Evolutionary conservation across 2,113 vertebrate genomes (phyloP).

Genomic region (Percina caprodes): DNA sequence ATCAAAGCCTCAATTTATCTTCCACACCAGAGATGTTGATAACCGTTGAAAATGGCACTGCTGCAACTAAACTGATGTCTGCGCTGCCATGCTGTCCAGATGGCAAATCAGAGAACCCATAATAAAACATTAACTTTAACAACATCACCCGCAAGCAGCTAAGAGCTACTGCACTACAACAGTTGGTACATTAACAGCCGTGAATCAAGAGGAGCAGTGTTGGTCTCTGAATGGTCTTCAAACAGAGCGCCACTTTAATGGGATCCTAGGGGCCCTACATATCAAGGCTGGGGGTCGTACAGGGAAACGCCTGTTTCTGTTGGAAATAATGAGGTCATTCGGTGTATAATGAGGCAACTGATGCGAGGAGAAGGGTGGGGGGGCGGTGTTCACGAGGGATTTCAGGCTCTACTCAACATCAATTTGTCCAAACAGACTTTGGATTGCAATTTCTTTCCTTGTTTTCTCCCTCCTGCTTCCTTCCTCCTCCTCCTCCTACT

Average conservation of each 20-base stretch:
- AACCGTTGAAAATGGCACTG: constrained; percentile 11
- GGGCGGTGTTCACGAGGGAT: constrained; percentile 34
- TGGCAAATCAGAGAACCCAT: constrained; percentile 67
- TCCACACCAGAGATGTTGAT: constrained; percentile 23
- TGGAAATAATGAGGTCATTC: constrained; percentile 79
- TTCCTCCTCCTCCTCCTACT: constrained; percentile 33
- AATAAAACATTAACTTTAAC: constrained; percentile 77
- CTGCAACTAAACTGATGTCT: constrained; percentile 33
- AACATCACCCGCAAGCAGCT: constrained; percentile 55
- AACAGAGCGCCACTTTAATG: constrained; percentile 67
- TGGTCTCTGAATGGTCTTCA: constrained; percentile 71
- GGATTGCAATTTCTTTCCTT: constrained; percentile 33
- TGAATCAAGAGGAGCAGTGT: constrained; percentile 61
- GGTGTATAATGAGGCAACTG: constrained; percentile 71
- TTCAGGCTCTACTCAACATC: constrained; percentile 65
- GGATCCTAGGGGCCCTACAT: constrained; percentile 67
- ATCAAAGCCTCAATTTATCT: not conserved
- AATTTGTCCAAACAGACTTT: constrained; percentile 64
- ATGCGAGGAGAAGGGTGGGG: constrained; percentile 27
- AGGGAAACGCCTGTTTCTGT: constrained; percentile 69
- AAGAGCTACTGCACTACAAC: constrained; percentile 53
- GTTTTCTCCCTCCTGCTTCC: constrained; percentile 20
- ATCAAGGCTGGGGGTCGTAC: constrained; percentile 66
- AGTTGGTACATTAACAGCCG: constrained; percentile 65
- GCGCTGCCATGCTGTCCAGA: constrained; percentile 54